Percentiles rank a stretch among this genome's conserved stretches.
Conservation (phyloP, 2,888 invertebrate species). For the Cerceris ruficornis region DNA sequence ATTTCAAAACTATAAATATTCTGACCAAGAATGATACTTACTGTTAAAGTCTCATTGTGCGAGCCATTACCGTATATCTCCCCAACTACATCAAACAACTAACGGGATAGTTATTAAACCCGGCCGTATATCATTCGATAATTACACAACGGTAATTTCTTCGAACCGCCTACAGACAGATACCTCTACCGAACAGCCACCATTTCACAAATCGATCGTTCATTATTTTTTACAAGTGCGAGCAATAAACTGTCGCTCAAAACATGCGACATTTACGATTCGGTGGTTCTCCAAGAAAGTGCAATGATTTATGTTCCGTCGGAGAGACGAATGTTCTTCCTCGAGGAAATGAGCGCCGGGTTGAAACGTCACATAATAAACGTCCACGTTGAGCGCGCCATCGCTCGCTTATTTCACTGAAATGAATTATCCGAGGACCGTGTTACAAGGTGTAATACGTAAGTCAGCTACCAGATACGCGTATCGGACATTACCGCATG, state of each 20-base stretch:
- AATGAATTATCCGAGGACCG: slow-evolving; percentile 50
- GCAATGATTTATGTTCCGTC: slow-evolving; percentile 51
- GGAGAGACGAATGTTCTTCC: slow-evolving; percentile 45
- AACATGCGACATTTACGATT: slow-evolving; percentile 24
- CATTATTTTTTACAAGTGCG: slow-evolving; percentile 1
- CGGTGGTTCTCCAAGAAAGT: slow-evolving; percentile 17
- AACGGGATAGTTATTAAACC: too few species aligned
- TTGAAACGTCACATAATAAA: slow-evolving; percentile 54
- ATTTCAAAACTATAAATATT: too few species aligned
- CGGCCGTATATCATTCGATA: too few species aligned
- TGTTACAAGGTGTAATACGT: slow-evolving; percentile 44
- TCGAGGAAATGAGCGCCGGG: slow-evolving; percentile 42
- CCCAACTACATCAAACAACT: too few species aligned
- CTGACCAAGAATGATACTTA: too few species aligned
- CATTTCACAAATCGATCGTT: neutral
- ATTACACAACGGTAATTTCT: too few species aligned
- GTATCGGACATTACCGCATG: slow-evolving; percentile 47
- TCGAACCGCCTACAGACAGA: slow-evolving; percentile 6
- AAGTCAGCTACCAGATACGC: slow-evolving; percentile 54
- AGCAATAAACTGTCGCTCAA: neutral
- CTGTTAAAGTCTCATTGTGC: too few species aligned
- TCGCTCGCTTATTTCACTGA: slow-evolving; percentile 30
- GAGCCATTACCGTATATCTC: too few species aligned
- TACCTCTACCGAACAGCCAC: neutral
- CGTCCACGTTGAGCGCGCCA: slow-evolving; percentile 45